Evolutionary conservation across 2,888 invertebrate genomes (phyloP), one percentile per base, ranked within the genome.

Genomic region (Lasioglossum villosulum): DNA sequence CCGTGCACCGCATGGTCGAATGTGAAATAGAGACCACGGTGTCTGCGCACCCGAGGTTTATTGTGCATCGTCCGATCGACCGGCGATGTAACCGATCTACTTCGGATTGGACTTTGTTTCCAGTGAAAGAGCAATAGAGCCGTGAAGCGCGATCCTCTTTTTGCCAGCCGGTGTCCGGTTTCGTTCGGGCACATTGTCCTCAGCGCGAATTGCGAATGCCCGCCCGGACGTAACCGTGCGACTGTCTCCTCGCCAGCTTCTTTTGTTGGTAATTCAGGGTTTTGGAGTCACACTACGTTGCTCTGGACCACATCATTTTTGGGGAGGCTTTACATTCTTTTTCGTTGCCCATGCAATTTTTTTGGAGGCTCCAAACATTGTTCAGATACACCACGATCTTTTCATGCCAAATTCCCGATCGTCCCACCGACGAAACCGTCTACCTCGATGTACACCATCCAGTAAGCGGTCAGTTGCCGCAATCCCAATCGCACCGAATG

Each of bases 91-190:
- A 74, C 34, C n/a, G 52, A 52, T 52, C 34, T 14, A 16, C 52
- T 52, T 30, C 52, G 52, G 73, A 74, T 52, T 74, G 73, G 73
- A n/a, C 23, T n/a, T 74, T 73, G 45, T 73, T 73, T 59, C 59
- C 59, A 59, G 27, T 59, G 59, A 59, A 59, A 59, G 59, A 59
- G 59, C 59, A 59, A 59, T 27, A 59, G 27, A 27, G 59, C 59
- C 59, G 59, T 59, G 52, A 23, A 52, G 59, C 59, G 59, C 27
- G 59, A 27, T 59, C 27, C 59, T 59, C 59, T 59, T 59, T 27
- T 59, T 27, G 59, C 59, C 59, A 27, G 52, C 52, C 27, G 14
- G 59, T 59, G 59, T 59, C 59, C 27, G 59, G 59, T 59, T 59
- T 59, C 59, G 14, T 14, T 27, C 59, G 27, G 59, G 30, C 59